Evolutionary conservation across 2,113 vertebrate species (phyloP), one percentile per base, ranked within the genome.

Genomic region (Steatornis caripensis): DNA sequence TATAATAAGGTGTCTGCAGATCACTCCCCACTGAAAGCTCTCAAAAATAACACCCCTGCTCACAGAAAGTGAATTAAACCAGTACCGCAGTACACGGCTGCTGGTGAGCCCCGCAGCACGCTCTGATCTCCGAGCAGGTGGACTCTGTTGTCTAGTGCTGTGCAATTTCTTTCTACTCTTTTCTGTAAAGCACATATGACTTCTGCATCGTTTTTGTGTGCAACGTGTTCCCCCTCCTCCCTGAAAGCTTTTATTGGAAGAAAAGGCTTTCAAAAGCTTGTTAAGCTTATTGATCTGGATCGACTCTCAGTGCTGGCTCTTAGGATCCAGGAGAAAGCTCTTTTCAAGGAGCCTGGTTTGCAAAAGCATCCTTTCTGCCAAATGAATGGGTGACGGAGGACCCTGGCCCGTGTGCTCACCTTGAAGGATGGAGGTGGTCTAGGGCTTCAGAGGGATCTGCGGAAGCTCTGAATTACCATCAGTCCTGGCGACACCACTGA

Each of bases 1-100:
- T 95, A 57, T 97, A 97, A 97, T 96, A 93, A 96, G 80, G 89
- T 96, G 92, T 97, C 89, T 96, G 77, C 90, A 82, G 90, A 97
- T 97, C 92, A 78, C 60, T 97, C 87, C 79, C 69, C 0, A 8
- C 96, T 93, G 93, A 96, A 97, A 95, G 89, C 69, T 92, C 79
- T 95, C 89, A 87, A 79, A 87, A 97, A 96, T 95, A 92, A 95
- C 81, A 76, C 37, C 37, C 30, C 55, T 96, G 87, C 68, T 93
- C 87, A 62, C 1, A 0, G 85, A 80, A 90, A 96, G 92, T 61
- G 92, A 95, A 88, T 96, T 87, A 78, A 94, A 83, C 85, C 55
- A 32, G 72, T 75, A 68, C 84, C 19, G 69, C 65, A 3, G 37
- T 4, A 18, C 41, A 15, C 3, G 10, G 78, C 78, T 91, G 69